These are phyloP conservation scores for Notodonta ziczac DNA, from an alignment of 2,888 invertebrate species.

Conservation along the genomic window DNA sequence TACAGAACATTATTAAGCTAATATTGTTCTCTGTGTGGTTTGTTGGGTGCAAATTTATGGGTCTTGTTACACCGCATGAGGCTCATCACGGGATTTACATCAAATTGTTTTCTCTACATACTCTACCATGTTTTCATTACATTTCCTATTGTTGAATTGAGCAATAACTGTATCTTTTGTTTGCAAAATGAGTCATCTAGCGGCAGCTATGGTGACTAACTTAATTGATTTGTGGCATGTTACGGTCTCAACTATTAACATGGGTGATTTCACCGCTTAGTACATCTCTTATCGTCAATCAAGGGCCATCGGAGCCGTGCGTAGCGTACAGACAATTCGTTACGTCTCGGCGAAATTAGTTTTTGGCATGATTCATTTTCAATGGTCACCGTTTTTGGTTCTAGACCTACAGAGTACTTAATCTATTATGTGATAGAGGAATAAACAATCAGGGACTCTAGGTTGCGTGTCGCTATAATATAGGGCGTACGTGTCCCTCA, in stretches of 20 bases:
- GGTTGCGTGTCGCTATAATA: neutral
- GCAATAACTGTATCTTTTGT: slow-evolving; percentile 51
- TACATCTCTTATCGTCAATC: slow-evolving; percentile 39
- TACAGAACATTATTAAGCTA: neutral
- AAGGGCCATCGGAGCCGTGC: slow-evolving; percentile 26
- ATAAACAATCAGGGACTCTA: neutral
- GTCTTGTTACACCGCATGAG: slow-evolving; percentile 36
- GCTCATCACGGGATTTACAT: slow-evolving; percentile 35
- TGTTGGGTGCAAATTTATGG: slow-evolving; percentile 14
- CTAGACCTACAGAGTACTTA: neutral
- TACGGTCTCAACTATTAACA: slow-evolving; percentile 69
- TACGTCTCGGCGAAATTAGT: slow-evolving; percentile 21
- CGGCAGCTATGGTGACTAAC: slow-evolving; percentile 69
- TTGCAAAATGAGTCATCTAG: slow-evolving; percentile 65
- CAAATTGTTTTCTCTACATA: slow-evolving; percentile 34
- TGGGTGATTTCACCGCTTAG: slow-evolving; percentile 60
- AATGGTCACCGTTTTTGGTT: neutral
- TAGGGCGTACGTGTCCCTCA: neutral
- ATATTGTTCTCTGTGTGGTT: neutral
- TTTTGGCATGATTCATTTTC: slow-evolving; percentile 16
- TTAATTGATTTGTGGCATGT: slow-evolving; percentile 76
- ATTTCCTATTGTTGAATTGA: slow-evolving; percentile 46
- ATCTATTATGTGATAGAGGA: neutral
- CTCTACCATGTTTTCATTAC: slow-evolving; percentile 39
- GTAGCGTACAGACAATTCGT: slow-evolving; percentile 20